Percentiles rank a stretch among this genome's conserved stretches.
Evolutionary conservation across 1,140 invertebrate genomes (phyloP).

Genomic region (Rhyzopertha dominica): DNA sequence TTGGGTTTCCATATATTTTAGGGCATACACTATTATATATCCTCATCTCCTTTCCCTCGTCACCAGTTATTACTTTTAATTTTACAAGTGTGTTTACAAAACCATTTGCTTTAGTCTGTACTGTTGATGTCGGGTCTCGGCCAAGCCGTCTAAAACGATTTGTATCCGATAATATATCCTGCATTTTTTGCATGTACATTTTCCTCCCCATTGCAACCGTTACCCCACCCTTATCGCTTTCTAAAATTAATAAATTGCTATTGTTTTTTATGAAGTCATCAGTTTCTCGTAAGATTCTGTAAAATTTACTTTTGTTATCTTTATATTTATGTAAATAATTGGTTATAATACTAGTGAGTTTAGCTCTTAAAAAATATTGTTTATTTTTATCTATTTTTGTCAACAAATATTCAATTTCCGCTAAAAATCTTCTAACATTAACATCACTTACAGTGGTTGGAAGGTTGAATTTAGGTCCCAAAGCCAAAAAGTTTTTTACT

Average conservation of each 20-base stretch:
- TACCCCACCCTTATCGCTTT: slow-evolving; percentile 1
- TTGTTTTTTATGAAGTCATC: neutral
- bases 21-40: no score
- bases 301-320: neutral
- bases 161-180: no score
- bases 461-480: slow-evolving; percentile 3
- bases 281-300: neutral
- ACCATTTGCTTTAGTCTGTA: no score
- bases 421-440: neutral
- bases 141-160: no score
- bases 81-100: no score
- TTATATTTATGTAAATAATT: slow-evolving; percentile 1
- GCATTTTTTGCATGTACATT: no score
- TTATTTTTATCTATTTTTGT: neutral
- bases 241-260: neutral
- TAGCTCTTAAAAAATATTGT: neutral
- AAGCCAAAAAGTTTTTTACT: slow-evolving; percentile 1
- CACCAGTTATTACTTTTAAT: no score
- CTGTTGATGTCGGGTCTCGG: no score
- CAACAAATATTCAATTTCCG: slow-evolving; percentile 1
- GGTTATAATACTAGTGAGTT: neutral
- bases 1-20: no score
- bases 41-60: no score
- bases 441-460: neutral
- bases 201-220: slow-evolving; percentile 1